These are phyloP conservation scores for Epinephelus moara DNA, from an alignment of 2,113 vertebrate species.

Conservation along the genomic window DNA sequence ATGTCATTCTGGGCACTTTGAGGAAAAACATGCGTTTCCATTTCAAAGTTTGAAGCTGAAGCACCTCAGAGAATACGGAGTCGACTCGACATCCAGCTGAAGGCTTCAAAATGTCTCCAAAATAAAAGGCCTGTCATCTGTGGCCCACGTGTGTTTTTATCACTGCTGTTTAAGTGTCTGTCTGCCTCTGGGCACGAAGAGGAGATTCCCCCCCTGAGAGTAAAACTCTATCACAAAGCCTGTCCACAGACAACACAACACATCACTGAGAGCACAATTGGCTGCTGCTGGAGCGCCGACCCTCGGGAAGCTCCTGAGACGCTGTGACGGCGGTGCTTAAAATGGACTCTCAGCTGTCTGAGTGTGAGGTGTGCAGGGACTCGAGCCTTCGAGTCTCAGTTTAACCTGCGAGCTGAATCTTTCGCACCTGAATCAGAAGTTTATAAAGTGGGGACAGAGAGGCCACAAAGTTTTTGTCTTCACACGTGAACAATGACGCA, in stretches of 20 bases:
- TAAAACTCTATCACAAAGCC: slow-evolving; percentile 41
- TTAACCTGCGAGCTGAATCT: slow-evolving; percentile 17
- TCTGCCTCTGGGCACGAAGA: slow-evolving; percentile 21
- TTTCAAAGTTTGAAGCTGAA: neutral
- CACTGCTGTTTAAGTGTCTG: slow-evolving; percentile 24
- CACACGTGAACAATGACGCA: neutral
- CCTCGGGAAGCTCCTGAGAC: slow-evolving; percentile 14
- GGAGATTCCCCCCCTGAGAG: slow-evolving; percentile 12
- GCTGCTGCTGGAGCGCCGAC: slow-evolving; percentile 20
- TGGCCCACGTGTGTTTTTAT: slow-evolving; percentile 1
- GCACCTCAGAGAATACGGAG: neutral
- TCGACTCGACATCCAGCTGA: neutral
- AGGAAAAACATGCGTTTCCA: neutral
- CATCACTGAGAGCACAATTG: slow-evolving; percentile 26
- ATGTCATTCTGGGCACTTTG: neutral
- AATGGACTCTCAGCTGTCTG: slow-evolving; percentile 28
- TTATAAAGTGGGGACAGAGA: neutral
- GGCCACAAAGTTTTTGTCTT: neutral
- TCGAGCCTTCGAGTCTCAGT: neutral
- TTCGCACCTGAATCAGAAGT: neutral
- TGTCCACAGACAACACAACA: slow-evolving; percentile 39
- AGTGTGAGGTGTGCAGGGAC: neutral
- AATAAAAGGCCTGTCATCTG: slow-evolving; percentile 26
- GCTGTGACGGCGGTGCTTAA: neutral
- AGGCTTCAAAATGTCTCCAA: slow-evolving; percentile 12